A percentile compares a stretch with the other conserved stretches of the same genome.
phyloP scores from a whole-genome alignment of 2,888 invertebrate genomes.

The Hesperia comma region DNA sequence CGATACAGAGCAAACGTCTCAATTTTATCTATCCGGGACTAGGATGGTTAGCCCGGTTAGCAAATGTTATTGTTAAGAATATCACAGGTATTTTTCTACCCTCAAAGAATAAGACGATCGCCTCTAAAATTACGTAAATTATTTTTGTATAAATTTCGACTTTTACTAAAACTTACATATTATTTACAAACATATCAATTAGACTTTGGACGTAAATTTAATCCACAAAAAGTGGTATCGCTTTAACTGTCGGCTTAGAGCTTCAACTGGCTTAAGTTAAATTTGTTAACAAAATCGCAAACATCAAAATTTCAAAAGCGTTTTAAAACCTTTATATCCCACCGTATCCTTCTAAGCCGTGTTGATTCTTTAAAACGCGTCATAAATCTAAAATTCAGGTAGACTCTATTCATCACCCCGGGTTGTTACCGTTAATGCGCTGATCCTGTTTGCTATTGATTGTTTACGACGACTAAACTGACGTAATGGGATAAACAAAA shows the following conservation, averaged over 20 bases:
- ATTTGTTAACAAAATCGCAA: constrained; percentile 29
- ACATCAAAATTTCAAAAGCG: constrained; percentile 27
- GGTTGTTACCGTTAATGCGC: constrained; percentile 69
- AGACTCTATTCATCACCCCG: constrained; percentile 59
- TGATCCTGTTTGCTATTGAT: constrained; percentile 66
- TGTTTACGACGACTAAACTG: constrained; percentile 64
- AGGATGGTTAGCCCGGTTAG: too few relatives aligned
- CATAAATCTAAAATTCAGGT: constrained; percentile 59
- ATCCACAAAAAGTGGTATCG: not conserved
- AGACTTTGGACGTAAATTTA: not conserved
- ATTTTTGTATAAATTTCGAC: too few relatives aligned
- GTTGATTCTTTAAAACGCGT: constrained; percentile 39
- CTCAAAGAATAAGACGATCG: too few relatives aligned
- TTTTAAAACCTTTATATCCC: constrained; percentile 25
- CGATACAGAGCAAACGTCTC: too few relatives aligned
- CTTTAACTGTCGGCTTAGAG: constrained; percentile 1
- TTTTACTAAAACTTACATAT: too few relatives aligned
- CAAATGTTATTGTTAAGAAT: too few relatives aligned
- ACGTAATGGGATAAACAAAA: constrained; percentile 79
- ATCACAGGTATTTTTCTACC: too few relatives aligned
- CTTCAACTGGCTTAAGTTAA: constrained; percentile 20
- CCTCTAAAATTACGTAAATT: too few relatives aligned
- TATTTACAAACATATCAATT: not conserved
- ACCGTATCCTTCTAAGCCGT: constrained; percentile 41
- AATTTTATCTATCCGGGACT: too few relatives aligned